phyloP scores from a whole-genome alignment of 2,797 vertebrate species.

The Tolypeutes matacus region DNA sequence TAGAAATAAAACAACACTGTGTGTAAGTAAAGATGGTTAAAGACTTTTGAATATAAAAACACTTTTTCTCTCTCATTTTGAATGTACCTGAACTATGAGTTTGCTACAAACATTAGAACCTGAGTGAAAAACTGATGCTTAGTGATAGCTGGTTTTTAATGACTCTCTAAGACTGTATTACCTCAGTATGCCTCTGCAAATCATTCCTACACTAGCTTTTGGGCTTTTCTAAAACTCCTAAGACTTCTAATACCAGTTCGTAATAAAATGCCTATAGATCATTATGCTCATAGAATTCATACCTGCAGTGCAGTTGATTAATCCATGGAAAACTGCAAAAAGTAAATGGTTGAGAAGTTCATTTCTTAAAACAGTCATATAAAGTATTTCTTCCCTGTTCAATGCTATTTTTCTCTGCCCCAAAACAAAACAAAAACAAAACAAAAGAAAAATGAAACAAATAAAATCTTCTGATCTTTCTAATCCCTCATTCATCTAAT shows the following conservation, averaged over 20 bases:
- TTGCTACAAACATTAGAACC: not conserved
- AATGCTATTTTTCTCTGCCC: not conserved
- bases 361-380: conserved; percentile 30
- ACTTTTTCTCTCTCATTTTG: not conserved
- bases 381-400: conserved; percentile 8
- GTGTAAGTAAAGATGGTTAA: not conserved
- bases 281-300: conserved; percentile 17
- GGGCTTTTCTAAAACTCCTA: not conserved
- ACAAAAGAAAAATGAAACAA: not conserved
- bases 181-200: not conserved
- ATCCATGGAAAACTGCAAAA: conserved; percentile 61
- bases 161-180: not conserved
- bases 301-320: not conserved
- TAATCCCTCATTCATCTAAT: not conserved
- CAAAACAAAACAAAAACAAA: conserved; percentile 54
- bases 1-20: not conserved
- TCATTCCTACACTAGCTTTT: not conserved
- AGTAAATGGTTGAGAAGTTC: not conserved
- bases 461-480: too few species aligned
- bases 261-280: conserved; percentile 5
- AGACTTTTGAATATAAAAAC: not conserved
- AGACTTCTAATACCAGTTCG: not conserved
- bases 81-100: not conserved
- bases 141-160: not conserved
- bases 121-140: not conserved